Evolutionary conservation across 2,888 invertebrate species (phyloP).

Genomic region (Himalopsyche anomala): DNA sequence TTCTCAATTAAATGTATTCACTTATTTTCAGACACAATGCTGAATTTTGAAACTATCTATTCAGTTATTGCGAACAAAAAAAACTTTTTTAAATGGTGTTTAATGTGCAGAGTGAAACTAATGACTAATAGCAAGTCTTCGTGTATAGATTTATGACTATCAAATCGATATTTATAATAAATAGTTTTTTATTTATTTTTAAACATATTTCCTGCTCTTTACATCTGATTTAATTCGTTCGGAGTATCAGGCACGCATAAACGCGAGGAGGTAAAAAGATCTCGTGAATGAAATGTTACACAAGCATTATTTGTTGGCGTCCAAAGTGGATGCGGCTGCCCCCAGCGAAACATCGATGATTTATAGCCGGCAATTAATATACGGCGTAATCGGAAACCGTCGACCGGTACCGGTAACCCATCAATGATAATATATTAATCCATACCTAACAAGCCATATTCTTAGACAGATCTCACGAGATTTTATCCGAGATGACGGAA

Average conservation of each 20-base stretch:
- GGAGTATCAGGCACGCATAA: not conserved
- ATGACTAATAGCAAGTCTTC: too few relatives aligned
- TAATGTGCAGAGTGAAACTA: too few relatives aligned
- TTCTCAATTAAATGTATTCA: too few relatives aligned
- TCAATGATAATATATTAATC: slow-evolving; percentile 27
- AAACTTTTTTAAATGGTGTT: too few relatives aligned
- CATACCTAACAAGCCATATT: not conserved
- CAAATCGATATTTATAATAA: too few relatives aligned
- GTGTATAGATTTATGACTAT: too few relatives aligned
- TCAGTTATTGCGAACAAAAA: too few relatives aligned
- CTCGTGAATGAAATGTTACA: not conserved
- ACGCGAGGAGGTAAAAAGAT: slow-evolving; percentile 5
- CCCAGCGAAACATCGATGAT: slow-evolving; percentile 52
- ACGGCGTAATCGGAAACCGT: slow-evolving; percentile 47
- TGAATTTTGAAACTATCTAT: too few relatives aligned
- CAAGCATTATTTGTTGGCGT: slow-evolving; percentile 1
- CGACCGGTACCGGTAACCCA: slow-evolving; percentile 13
- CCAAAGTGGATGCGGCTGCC: slow-evolving; percentile 23
- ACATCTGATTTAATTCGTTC: not conserved
- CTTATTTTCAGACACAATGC: too few relatives aligned
- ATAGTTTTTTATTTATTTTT: too few relatives aligned
- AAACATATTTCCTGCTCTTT: too few relatives aligned
- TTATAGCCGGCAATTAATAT: slow-evolving; percentile 58
- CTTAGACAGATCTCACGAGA: not conserved
- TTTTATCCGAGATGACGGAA: slow-evolving; percentile 16